Evolutionary conservation across 2,797 vertebrate genomes (phyloP).

Genomic region (Tinamus major): DNA sequence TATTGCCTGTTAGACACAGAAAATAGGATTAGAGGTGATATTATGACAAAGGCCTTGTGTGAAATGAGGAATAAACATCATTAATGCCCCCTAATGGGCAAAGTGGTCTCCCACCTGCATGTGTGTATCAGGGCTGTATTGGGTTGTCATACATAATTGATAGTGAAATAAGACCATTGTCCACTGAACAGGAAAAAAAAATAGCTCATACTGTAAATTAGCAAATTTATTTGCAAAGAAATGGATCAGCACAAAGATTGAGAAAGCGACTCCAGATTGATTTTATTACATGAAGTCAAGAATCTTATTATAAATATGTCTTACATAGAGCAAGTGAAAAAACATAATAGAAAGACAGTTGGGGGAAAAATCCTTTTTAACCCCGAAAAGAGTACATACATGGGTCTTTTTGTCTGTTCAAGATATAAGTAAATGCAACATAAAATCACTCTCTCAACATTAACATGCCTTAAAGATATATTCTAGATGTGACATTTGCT

Average conservation of each 20-base stretch:
- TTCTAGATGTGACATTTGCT: not conserved
- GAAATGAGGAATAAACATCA: slow-evolving; percentile 41
- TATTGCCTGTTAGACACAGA: slow-evolving; percentile 8
- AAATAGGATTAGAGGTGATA: slow-evolving; percentile 54
- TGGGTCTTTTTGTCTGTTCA: not conserved
- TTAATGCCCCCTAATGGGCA: slow-evolving; percentile 28
- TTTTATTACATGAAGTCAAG: not conserved
- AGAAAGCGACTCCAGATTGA: not conserved
- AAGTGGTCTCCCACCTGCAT: slow-evolving; percentile 4
- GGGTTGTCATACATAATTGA: not conserved
- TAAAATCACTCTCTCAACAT: not conserved
- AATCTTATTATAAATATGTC: not conserved
- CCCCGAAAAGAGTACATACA: not conserved
- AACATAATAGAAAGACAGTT: not conserved
- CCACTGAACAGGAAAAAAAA: not conserved
- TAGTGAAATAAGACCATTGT: slow-evolving; percentile 13
- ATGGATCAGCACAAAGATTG: not conserved
- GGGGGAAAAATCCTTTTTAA: not conserved
- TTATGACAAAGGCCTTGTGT: slow-evolving; percentile 7
- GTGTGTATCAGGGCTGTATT: not conserved
- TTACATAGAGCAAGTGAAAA: not conserved
- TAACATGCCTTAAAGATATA: not conserved
- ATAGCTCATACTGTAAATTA: slow-evolving; percentile 1
- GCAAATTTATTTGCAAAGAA: not conserved
- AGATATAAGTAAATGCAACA: not conserved